phyloP scores from a whole-genome alignment of 2,113 vertebrate species.

The Gobiocypris rarus region DNA sequence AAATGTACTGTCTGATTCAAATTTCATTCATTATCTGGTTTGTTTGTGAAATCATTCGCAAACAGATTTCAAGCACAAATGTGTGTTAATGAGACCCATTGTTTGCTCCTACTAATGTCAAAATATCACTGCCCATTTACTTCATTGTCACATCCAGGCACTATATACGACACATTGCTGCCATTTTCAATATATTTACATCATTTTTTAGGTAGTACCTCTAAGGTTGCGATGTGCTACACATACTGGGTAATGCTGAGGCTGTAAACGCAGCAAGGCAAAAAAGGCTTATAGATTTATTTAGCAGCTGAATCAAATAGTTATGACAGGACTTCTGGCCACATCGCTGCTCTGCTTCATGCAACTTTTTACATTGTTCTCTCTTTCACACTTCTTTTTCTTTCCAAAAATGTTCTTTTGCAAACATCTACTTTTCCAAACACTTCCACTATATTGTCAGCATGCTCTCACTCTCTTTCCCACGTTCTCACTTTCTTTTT shows the following conservation, averaged over 20 bases:
- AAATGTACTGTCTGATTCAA: not conserved
- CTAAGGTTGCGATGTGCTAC: slow-evolving; percentile 56
- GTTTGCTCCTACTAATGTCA: not conserved
- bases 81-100: not conserved
- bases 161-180: slow-evolving; percentile 50
- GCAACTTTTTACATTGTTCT: not conserved
- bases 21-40: not conserved
- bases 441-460: not conserved
- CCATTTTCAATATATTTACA: slow-evolving; percentile 70
- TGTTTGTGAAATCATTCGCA: not conserved
- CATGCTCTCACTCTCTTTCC: not conserved
- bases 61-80: not conserved
- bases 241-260: slow-evolving; percentile 40
- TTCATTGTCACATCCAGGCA: not conserved
- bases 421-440: not conserved
- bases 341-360: not conserved
- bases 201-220: slow-evolving; percentile 62
- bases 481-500: not conserved
- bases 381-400: not conserved
- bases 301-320: not conserved
- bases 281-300: slow-evolving; percentile 3
- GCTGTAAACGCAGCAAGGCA: slow-evolving; percentile 22
- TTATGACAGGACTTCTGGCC: not conserved
- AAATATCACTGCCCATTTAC: not conserved
- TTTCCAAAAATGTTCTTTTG: not conserved